Evolutionary conservation across 2,113 vertebrate genomes (phyloP).

Genomic region (Eidolon helvum): DNA sequence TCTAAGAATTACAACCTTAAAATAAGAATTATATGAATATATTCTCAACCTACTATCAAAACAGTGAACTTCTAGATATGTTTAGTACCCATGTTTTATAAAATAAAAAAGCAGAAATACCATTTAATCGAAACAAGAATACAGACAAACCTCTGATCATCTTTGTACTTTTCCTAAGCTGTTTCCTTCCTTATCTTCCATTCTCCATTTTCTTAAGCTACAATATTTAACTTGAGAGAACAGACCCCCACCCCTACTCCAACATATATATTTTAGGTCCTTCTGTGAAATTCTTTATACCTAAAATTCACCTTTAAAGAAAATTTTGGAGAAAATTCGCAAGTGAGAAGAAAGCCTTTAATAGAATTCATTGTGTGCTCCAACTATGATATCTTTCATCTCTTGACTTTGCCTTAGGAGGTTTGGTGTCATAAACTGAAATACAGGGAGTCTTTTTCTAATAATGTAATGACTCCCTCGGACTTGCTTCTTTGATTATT

Average conservation of each 20-base stretch:
- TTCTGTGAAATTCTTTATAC: neutral
- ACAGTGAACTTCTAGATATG: neutral
- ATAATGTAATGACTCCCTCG: neutral
- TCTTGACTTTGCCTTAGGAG: neutral
- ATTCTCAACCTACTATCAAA: neutral
- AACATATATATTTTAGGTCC: neutral
- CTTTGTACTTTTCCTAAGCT: neutral
- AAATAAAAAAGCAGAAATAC: neutral
- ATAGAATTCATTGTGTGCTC: neutral
- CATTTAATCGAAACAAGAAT: neutral
- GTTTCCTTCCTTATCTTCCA: neutral
- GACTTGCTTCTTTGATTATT: neutral
- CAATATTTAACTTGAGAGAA: neutral
- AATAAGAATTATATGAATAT: neutral
- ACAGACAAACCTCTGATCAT: neutral
- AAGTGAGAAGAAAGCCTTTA: neutral
- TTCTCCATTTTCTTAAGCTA: neutral
- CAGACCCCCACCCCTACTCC: neutral
- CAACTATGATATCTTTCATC: neutral
- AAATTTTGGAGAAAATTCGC: slow-evolving; percentile 39
- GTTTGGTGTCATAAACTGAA: neutral
- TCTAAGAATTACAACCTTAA: neutral
- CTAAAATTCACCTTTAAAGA: slow-evolving; percentile 17
- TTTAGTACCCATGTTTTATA: neutral
- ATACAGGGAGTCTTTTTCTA: neutral